Conservation (phyloP, 2,888 invertebrate genomes). For the Drepana falcataria region DNA sequence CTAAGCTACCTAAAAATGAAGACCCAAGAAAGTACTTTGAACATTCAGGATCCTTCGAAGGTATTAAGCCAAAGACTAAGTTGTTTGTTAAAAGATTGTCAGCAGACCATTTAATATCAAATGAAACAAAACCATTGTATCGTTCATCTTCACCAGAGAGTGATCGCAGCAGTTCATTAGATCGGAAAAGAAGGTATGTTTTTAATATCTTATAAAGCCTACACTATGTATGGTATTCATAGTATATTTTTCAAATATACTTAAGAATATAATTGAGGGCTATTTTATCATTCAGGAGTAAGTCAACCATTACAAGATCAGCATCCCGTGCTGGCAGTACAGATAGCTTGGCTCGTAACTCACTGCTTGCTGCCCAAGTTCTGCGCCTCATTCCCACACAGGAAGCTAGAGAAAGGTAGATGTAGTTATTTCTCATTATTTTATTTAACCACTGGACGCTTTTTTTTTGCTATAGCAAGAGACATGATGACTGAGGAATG, state of each 20-base stretch:
- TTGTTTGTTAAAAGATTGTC: constrained; percentile 70
- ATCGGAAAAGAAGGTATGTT: constrained; percentile 63
- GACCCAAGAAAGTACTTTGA: constrained; percentile 63
- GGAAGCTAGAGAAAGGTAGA: constrained; percentile 86
- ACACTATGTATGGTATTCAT: not conserved
- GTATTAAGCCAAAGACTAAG: constrained; percentile 64
- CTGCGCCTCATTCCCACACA: constrained; percentile 89
- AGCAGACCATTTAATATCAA: constrained; percentile 70
- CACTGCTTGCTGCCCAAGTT: constrained; percentile 88
- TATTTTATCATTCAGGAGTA: constrained; percentile 37
- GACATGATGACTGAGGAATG: no score
- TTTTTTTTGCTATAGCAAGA: constrained; percentile 2
- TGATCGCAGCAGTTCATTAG: constrained; percentile 69
- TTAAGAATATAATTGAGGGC: not conserved
- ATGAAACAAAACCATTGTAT: constrained; percentile 58
- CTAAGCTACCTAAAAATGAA: constrained; percentile 62
- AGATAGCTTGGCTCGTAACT: constrained; percentile 85
- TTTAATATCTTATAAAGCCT: not conserved
- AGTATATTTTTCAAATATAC: no score
- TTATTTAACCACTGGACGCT: no score
- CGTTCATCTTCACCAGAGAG: constrained; percentile 71
- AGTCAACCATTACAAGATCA: constrained; percentile 64
- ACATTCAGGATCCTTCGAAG: constrained; percentile 71
- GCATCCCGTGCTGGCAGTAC: constrained; percentile 73
- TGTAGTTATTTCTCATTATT: constrained; percentile 4